Base-by-base conservation (phyloP, 2,888 invertebrate genomes). In the Pseudeuparius sepicola region DNA sequence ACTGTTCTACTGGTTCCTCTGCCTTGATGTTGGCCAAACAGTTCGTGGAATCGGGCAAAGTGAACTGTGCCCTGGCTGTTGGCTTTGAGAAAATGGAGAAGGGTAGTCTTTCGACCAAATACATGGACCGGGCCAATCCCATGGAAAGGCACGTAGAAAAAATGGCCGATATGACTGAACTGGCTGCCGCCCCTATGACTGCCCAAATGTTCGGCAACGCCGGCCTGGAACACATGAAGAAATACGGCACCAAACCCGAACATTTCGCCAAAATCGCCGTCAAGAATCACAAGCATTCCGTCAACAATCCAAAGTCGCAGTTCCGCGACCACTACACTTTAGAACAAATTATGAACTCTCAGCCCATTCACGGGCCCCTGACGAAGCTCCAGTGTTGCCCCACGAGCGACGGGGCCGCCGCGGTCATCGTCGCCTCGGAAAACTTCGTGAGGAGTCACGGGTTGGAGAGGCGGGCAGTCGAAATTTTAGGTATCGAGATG, bases 81-180 rank as follows among this genome's bases (percentile, higher is more conserved):
- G 98, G 98, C 3, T 98, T 98, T 61, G 98, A 98, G 58, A 97
- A 96, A 65, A 98, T 98, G 98, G 81, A 93, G 47, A 73, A 78
- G 9, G 97, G 97, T 1, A 92, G 96, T 1, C 67, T 98, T 7
- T 41, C 41, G 3, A 78, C 62, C 85, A 79, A 61, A 58, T 83
- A 71, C 49, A 67, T 68, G 31, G 92, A 94, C 59, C 75, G 92
- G 36, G 82, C 87, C 0, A 85, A 87, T 64, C 90, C 94, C 3
- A 67, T 94, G 69, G 90, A 92, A 42, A 84, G 78, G 48, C 94
- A 89, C 58, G 75, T 93, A 2, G 72, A 79, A 42, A 67, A 82
- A 44, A 87, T 98, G 88, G 73, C 75, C 20, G 94, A 89, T 3
- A 66, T 97, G 1, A n/a, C n/a, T 20, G 20, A n/a, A n/a, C 6